Base-by-base conservation (phyloP, 1,140 invertebrate species). In the Physella acuta region DNA sequence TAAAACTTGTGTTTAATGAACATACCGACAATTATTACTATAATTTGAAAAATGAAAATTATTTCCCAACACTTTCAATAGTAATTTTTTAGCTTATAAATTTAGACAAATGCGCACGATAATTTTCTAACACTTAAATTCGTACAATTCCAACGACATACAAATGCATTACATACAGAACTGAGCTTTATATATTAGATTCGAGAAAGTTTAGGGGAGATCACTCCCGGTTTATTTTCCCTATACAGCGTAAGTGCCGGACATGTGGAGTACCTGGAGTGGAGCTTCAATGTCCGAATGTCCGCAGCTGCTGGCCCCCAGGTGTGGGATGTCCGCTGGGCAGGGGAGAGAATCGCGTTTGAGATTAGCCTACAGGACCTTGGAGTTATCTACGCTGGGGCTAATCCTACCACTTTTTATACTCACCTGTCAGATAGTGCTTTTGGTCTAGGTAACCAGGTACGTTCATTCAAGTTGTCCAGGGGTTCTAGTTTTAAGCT, bases 311-410 rank as follows among this genome's bases (percentile, higher is more conserved):
- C 65, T 2, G 75, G 73, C n/a, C 68, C 69, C 16, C 73, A 75
- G 51, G 14, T 79, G n/a, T 73, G 68, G 59, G 73, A 79, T 53
- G 63, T 78, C 28, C 37, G 53, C 11, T 76, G 70, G 70, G 24
- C 51, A 33, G 68, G 62, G 8, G 70, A 77, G 53, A 71, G 76
- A 44, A 75, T 79, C 5, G 73, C 67, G 0, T 79, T 76, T 44
- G 77, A 79, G 55, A 71, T 79, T 17, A 74, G 77, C n/a, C 52
- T 77, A 11, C 77, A 79, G 51, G 77, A 79, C 24, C 49, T 76
- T 11, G 63, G n/a, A 5, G 75, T 75, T 26, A 55, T 78, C 34
- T 77, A 77, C 62, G 71, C 69, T 3, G 77, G 76, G 4, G 71
- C 65, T 26, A 53, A 69, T 53, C 73, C 71, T 17, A 71, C 71